Conservation (phyloP, 2,888 invertebrate species). For the Sylvicola fuscatus region DNA sequence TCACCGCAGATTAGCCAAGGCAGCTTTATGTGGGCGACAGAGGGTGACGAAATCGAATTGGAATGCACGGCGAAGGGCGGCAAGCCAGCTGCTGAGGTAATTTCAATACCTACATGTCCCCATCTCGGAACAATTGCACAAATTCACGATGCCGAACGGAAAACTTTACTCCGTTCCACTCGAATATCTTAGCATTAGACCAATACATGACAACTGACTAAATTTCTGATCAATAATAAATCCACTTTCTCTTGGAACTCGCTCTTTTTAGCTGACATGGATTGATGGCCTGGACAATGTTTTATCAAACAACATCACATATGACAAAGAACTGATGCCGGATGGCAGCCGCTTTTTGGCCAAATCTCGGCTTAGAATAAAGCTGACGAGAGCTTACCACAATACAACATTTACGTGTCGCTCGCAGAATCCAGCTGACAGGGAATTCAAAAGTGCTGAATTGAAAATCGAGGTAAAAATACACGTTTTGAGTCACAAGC, state of each 20-base stretch:
- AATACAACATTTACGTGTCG: constrained; percentile 82
- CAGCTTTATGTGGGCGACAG: constrained; percentile 63
- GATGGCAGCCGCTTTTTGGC: constrained; percentile 71
- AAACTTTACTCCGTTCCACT: too few relatives aligned
- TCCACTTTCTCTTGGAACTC: neutral
- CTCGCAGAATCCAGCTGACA: constrained; percentile 78
- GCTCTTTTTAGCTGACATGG: constrained; percentile 55
- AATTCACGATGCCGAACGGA: too few relatives aligned
- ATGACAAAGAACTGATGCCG: constrained; percentile 49
- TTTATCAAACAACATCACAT: constrained; percentile 58
- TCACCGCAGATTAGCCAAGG: constrained; percentile 76
- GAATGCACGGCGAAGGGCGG: constrained; percentile 82
- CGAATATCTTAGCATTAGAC: too few relatives aligned
- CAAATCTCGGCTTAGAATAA: constrained; percentile 61
- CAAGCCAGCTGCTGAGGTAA: constrained; percentile 83
- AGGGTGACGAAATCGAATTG: constrained; percentile 73
- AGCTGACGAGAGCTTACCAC: constrained; percentile 73
- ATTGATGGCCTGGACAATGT: constrained; percentile 75
- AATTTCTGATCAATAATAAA: neutral
- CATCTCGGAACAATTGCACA: too few relatives aligned
- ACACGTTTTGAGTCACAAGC: too few relatives aligned
- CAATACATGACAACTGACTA: too few relatives aligned
- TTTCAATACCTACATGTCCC: neutral
- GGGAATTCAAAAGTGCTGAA: constrained; percentile 60
- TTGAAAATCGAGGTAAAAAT: constrained; percentile 53